Evolutionary conservation across 1,140 invertebrate species (phyloP).

Genomic region (Colletes gigas): DNA sequence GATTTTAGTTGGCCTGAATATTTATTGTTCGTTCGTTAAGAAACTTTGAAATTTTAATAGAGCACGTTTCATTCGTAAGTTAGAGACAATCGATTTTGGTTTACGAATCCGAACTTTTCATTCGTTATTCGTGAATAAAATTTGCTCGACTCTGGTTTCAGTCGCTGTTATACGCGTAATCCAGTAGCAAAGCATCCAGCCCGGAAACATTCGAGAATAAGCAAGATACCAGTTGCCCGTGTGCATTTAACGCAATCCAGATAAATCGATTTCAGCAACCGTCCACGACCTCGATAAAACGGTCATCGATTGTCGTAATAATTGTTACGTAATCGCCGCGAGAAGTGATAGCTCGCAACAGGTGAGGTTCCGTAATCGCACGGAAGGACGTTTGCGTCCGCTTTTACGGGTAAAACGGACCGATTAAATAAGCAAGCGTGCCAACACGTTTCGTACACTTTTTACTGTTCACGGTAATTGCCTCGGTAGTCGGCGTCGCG

Average conservation of each 20-base stretch:
- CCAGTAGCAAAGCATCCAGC: background rate
- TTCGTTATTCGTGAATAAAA: no score
- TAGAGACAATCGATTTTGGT: no score
- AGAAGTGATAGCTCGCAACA: slow-evolving; percentile 43
- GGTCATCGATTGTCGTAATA: slow-evolving; percentile 45
- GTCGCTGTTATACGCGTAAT: background rate
- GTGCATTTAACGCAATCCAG: background rate
- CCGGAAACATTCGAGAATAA: background rate
- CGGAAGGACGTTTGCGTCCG: slow-evolving; percentile 22
- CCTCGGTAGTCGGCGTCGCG: no score
- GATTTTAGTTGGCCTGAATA: no score
- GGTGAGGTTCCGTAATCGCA: slow-evolving; percentile 39
- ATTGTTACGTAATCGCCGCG: slow-evolving; percentile 38
- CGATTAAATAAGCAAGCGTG: slow-evolving; percentile 4
- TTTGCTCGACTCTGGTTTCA: no score
- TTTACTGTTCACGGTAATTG: background rate
- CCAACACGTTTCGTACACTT: background rate
- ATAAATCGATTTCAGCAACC: slow-evolving; percentile 22
- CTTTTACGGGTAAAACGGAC: background rate
- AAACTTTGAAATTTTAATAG: no score
- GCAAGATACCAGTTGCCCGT: background rate
- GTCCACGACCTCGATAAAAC: slow-evolving; percentile 36
- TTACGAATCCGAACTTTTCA: no score
- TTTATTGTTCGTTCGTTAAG: no score
- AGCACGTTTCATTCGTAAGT: no score